A percentile compares a stretch with the other conserved stretches of the same genome.
Evolutionary conservation across 2,797 vertebrate genomes (phyloP).

Genomic region (Hydrophis major): DNA sequence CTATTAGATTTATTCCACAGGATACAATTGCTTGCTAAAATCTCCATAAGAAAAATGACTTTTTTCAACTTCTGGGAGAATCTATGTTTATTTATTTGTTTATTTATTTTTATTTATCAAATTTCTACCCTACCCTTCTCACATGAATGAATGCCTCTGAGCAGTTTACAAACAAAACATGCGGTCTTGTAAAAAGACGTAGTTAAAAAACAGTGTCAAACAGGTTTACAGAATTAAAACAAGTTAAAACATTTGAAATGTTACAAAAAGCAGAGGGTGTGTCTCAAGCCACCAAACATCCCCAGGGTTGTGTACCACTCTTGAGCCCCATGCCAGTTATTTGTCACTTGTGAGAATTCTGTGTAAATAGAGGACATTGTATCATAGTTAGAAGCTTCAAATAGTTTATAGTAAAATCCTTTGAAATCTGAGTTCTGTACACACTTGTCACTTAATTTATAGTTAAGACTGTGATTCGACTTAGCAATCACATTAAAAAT

Average conservation of each 20-base stretch:
- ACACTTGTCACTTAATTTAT: background rate
- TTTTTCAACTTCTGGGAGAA: background rate
- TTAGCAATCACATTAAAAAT: background rate
- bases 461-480: background rate
- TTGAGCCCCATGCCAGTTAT: background rate
- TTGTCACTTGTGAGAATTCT: background rate
- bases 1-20: background rate
- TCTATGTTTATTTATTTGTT: background rate
- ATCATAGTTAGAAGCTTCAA: background rate
- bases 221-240: background rate
- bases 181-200: background rate
- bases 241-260: background rate
- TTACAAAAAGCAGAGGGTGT: background rate
- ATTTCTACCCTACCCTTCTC: background rate
- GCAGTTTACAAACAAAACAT: background rate
- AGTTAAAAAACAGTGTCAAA: background rate
- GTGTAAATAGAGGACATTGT: background rate
- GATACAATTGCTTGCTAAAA: background rate
- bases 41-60: background rate
- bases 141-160: background rate
- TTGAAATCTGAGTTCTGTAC: background rate
- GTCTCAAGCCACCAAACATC: background rate
- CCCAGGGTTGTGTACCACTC: background rate
- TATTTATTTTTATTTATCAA: background rate
- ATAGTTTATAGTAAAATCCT: background rate